These are phyloP conservation scores for Gallinago stenura DNA, from an alignment of 2,797 vertebrate genomes.

Conservation along the genomic window DNA sequence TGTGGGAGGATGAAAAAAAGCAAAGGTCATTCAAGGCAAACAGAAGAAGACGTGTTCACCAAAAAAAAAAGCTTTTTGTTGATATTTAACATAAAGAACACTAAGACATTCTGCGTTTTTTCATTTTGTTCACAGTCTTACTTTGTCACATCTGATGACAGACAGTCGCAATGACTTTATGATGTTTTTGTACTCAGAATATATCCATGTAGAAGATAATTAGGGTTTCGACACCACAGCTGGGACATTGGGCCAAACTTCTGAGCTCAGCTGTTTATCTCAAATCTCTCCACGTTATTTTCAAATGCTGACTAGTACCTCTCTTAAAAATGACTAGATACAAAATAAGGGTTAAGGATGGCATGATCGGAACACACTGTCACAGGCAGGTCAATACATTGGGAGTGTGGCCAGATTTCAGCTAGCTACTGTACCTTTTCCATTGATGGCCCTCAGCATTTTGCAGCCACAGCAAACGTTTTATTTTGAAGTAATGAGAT, in stretches of 20 bases:
- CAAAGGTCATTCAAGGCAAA: conserved; percentile 8
- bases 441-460: background rate
- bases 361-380: background rate
- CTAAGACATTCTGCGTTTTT: background rate
- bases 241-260: background rate
- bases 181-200: background rate
- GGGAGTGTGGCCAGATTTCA: background rate
- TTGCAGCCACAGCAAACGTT: conserved; percentile 25
- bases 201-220: background rate
- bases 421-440: background rate
- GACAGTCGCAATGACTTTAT: background rate
- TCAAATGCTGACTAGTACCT: background rate
- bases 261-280: background rate
- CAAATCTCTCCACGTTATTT: background rate
- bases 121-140: background rate
- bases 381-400: background rate
- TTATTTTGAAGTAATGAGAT: background rate
- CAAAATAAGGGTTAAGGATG: background rate
- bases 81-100: background rate
- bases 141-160: background rate
- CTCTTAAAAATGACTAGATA: background rate
- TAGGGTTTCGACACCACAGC: background rate
- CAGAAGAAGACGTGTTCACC: background rate
- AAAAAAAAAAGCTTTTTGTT: background rate
- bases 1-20: background rate